These are phyloP conservation scores for Tachina grossa DNA, from an alignment of 2,888 invertebrate genomes.

Conservation along the genomic window DNA sequence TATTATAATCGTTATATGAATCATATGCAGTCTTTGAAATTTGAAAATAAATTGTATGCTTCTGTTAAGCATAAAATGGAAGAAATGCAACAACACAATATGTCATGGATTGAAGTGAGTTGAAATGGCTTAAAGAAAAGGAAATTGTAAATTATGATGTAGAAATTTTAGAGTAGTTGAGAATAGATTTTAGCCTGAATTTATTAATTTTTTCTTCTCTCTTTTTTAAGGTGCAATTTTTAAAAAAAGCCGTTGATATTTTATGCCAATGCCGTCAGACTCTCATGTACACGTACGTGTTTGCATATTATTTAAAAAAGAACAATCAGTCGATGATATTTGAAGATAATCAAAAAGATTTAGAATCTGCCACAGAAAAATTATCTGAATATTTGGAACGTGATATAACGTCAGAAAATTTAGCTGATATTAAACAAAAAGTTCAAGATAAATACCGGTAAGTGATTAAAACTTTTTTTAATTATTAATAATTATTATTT, in stretches of 20 bases:
- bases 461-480: slow-evolving; percentile 69
- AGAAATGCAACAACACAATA: slow-evolving; percentile 99
- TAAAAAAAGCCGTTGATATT: slow-evolving; percentile 98
- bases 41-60: slow-evolving; percentile 98
- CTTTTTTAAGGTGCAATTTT: slow-evolving; percentile 94
- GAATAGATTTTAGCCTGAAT: background rate
- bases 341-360: slow-evolving; percentile 99
- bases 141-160: background rate
- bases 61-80: slow-evolving; percentile 99
- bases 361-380: slow-evolving; percentile 98
- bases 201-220: slow-evolving; percentile 8
- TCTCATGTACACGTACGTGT: slow-evolving; percentile 99
- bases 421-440: slow-evolving; percentile 98
- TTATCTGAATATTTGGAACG: slow-evolving; percentile 98
- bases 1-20: slow-evolving; percentile 99
- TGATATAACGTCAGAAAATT: slow-evolving; percentile 98
- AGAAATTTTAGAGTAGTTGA: background rate
- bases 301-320: slow-evolving; percentile 98
- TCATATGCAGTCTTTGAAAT: slow-evolving; percentile 98
- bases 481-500: background rate
- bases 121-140: background rate
- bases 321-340: slow-evolving; percentile 99
- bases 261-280: slow-evolving; percentile 98
- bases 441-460: slow-evolving; percentile 99
- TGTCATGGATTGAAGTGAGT: slow-evolving; percentile 98